Percentiles rank a stretch among this genome's conserved stretches.
Conservation (phyloP, 92 coral and sea anemone genomes). For the Zoanthus sansibaricus region DNA sequence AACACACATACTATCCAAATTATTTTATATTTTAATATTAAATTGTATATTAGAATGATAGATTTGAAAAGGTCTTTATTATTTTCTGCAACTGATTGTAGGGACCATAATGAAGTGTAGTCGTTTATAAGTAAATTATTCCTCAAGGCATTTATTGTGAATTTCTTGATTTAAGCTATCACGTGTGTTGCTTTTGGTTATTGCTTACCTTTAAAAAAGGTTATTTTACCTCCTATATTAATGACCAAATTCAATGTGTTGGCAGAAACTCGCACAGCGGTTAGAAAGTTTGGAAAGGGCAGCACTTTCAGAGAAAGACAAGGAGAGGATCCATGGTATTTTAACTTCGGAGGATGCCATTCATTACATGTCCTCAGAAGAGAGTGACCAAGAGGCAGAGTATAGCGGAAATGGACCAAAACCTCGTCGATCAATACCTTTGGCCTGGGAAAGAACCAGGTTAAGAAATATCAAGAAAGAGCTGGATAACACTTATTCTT, state of each 20-base stretch:
- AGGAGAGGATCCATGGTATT: conserved; percentile 16
- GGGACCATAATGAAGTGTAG: no score
- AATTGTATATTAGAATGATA: no score
- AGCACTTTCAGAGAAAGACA: conserved; percentile 23
- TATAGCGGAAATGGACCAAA: conserved; percentile 15
- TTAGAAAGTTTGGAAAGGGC: conserved; percentile 18
- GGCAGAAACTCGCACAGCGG: conserved; percentile 24
- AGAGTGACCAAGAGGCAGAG: conserved; percentile 20
- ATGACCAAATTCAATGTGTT: neutral
- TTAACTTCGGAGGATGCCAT: conserved; percentile 21
- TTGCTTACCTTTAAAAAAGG: no score
- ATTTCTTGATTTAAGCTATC: no score
- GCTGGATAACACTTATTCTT: neutral
- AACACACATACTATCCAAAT: no score
- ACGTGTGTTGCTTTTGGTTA: no score
- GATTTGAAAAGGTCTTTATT: no score
- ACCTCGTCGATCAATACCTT: conserved; percentile 6
- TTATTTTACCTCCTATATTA: no score
- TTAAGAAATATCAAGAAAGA: conserved; percentile 4
- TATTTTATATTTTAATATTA: no score
- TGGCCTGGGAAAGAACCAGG: conserved; percentile 19
- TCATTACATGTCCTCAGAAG: conserved; percentile 30
- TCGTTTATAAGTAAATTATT: no score
- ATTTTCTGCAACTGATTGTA: no score
- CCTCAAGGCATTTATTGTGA: no score